Percentiles rank a stretch among this genome's conserved stretches.
These are phyloP conservation scores for Noctua janthina DNA, from an alignment of 2,888 invertebrate species.

Conservation along the genomic window DNA sequence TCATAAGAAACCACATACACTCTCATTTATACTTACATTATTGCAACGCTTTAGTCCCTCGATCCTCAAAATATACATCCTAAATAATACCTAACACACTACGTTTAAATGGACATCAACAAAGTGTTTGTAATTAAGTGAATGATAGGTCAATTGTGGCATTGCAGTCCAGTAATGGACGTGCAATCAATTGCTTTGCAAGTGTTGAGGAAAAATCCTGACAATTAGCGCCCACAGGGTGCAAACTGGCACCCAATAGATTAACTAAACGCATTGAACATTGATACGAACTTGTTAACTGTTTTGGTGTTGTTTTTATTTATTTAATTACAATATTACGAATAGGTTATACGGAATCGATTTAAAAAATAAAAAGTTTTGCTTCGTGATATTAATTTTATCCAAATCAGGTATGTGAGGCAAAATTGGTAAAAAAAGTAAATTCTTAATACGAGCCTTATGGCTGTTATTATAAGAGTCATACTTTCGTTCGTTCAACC, in stretches of 20 bases:
- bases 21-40: slow-evolving; percentile 26
- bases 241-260: slow-evolving; percentile 23
- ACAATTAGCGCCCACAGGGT: slow-evolving; percentile 44
- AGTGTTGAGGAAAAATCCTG: slow-evolving; percentile 52
- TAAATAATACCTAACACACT: slow-evolving; percentile 47
- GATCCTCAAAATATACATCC: slow-evolving; percentile 45
- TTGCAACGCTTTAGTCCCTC: slow-evolving; percentile 26
- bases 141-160: slow-evolving; percentile 41
- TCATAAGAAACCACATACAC: slow-evolving; percentile 12
- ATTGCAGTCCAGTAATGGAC: slow-evolving; percentile 32
- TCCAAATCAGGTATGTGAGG: background rate
- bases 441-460: slow-evolving; percentile 22
- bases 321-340: background rate
- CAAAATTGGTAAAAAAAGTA: slow-evolving; percentile 3
- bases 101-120: slow-evolving; percentile 20
- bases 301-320: slow-evolving; percentile 1
- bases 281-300: slow-evolving; percentile 31
- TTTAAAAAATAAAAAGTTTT: background rate
- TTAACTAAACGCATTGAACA: slow-evolving; percentile 38
- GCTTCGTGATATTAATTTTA: background rate
- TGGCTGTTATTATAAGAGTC: slow-evolving; percentile 77
- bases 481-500: slow-evolving; percentile 88
- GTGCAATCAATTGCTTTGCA: slow-evolving; percentile 48
- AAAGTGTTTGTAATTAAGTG: slow-evolving; percentile 43
- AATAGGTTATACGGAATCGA: background rate